Conservation (phyloP, 2,113 vertebrate genomes). For the Platanista minor region DNA sequence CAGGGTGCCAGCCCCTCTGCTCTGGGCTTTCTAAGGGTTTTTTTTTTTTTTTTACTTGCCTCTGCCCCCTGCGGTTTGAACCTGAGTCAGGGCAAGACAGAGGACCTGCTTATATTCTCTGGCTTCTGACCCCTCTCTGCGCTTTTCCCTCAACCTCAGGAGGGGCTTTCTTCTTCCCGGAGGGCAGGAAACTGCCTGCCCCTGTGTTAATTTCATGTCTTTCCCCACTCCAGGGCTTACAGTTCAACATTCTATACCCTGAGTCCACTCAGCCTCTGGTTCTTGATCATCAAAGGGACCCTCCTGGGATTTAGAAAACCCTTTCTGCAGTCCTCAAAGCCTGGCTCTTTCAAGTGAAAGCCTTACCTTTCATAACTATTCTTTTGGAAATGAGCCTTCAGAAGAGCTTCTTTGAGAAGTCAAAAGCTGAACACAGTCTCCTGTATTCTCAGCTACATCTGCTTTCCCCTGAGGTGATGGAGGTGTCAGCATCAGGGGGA, state of each 20-base stretch:
- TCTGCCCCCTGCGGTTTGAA: neutral
- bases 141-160: neutral
- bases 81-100: neutral
- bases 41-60: neutral
- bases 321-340: neutral
- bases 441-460: neutral
- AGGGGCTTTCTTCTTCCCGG: neutral
- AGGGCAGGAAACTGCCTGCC: neutral
- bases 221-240: neutral
- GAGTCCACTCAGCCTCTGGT: neutral
- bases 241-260: neutral
- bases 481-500: neutral
- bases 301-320: neutral
- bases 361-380: neutral
- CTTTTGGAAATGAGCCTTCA: neutral
- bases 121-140: neutral
- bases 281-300: neutral
- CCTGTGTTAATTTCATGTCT: neutral
- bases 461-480: neutral
- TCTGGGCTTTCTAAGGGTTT: neutral
- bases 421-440: neutral
- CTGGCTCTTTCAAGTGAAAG: neutral
- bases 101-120: neutral
- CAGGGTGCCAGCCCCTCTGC: neutral
- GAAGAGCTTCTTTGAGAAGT: neutral